Evolutionary conservation across 35 echinoderm and acorn worm species (phyloP).

Genomic region (Heliocidaris erythrogramma): DNA sequence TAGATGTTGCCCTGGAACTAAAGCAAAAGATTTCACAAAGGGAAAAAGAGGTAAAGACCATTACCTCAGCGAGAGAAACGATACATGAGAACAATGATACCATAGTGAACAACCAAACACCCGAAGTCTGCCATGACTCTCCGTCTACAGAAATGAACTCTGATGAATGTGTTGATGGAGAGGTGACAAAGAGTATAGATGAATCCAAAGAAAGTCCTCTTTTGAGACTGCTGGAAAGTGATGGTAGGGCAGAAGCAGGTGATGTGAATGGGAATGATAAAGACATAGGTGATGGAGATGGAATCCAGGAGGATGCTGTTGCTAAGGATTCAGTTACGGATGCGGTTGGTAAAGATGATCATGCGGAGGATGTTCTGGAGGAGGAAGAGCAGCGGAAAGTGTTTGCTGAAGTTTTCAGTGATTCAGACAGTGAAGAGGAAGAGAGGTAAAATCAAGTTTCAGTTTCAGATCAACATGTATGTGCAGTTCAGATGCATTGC

Average conservation of each 20-base stretch:
- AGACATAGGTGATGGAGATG: not conserved
- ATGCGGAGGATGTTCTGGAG: not conserved
- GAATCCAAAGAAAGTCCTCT: not conserved
- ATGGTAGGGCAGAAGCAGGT: not conserved
- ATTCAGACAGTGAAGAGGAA: conserved; percentile 76
- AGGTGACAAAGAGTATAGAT: not conserved
- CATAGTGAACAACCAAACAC: not conserved
- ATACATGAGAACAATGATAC: not conserved
- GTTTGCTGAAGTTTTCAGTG: conserved; percentile 91
- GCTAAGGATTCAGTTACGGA: not conserved
- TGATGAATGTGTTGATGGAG: not conserved
- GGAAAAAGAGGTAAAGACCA: not conserved
- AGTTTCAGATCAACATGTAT: not conserved
- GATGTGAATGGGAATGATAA: conserved; percentile 7
- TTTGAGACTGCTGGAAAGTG: not conserved
- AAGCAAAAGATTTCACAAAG: not conserved
- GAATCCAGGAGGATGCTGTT: not conserved
- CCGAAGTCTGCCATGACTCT: not conserved
- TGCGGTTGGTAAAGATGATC: conserved; percentile 30
- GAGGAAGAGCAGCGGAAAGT: conserved; percentile 58
- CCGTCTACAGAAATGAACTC: not conserved
- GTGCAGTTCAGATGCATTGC: no score
- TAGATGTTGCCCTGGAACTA: not conserved
- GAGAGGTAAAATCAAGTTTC: conserved; percentile 50
- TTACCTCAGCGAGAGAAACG: not conserved